Evolutionary conservation across 2,113 vertebrate species (phyloP), one percentile per base, ranked within the genome.

Genomic region (Cricetomys ansorgei): DNA sequence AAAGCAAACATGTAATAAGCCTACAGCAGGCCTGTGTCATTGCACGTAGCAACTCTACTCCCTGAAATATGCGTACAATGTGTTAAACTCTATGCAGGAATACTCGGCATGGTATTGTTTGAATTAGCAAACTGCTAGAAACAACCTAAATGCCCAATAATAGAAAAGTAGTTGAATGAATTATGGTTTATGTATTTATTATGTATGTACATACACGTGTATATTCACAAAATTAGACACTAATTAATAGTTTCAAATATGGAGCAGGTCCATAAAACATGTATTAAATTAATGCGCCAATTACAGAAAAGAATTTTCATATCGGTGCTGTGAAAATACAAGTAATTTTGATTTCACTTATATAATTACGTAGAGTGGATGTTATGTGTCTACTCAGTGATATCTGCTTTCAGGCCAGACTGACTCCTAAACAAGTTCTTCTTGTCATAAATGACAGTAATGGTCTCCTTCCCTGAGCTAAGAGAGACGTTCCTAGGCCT

Each of bases 291-390:
- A 43, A 79, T 79, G 57, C 75, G 45, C n/a, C 81, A 87, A 77
- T 87, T 55, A 77, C 27, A 73, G 57, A 80, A 80, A 31, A 70
- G 23, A 80, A 72, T 81, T 80, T 80, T 72, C 55, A 11, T 50
- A 34, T 25, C 62, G 23, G 5, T 59, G 34, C 17, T 73, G 19
- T 64, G n/a, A 57, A 7, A 94, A 83, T 72, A 48, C 9, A 88
- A 69, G 31, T 43, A 89, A 80, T 80, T 94, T 94, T 53, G 45
- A 89, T 81, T 81, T 81, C 15, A 64, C 62, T 75, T 64, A 76
- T 40, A 64, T 62, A 88, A 40, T 83, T 83, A 64, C 27, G 8
- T 64, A 65, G 15, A 65, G 57, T 62, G 21, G 37, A 89, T 83
- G 64, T 83, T 29, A 50, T 81, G n/a, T 93, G 45, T 88, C 73